phyloP scores from a whole-genome alignment of 1,140 invertebrate genomes.

The Harpegnathos saltator region DNA sequence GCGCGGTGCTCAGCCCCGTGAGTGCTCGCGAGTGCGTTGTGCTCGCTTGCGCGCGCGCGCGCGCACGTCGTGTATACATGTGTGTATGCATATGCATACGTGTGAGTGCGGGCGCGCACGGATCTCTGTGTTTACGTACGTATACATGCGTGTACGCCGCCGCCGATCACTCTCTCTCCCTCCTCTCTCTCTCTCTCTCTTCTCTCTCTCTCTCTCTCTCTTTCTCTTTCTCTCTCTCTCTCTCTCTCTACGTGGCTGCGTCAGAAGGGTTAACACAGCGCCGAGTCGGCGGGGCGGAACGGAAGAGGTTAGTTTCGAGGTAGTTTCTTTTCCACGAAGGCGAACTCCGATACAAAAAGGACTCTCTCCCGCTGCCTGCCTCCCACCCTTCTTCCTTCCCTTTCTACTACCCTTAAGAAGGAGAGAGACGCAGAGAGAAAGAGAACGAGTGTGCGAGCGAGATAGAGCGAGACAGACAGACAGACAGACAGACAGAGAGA shows the following conservation, averaged over 20 bases:
- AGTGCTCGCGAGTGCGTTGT: constrained; percentile 40
- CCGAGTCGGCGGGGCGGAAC: constrained; percentile 53
- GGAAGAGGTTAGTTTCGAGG: constrained; percentile 71
- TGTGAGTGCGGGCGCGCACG: constrained; percentile 18
- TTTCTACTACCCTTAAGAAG: neutral
- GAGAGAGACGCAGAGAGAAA: constrained; percentile 55
- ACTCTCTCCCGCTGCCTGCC: neutral
- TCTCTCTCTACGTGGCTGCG: constrained; percentile 26
- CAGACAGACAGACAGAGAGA: too few relatives aligned
- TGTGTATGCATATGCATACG: neutral
- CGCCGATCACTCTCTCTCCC: too few relatives aligned
- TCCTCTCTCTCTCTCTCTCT: too few relatives aligned
- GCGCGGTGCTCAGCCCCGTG: constrained; percentile 53
- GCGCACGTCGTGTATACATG: neutral
- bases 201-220: too few relatives aligned
- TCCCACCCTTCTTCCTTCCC: neutral
- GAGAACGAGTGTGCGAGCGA: too few relatives aligned
- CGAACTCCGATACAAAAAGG: constrained; percentile 25
- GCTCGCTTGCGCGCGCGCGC: constrained; percentile 29
- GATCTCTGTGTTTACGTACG: neutral
- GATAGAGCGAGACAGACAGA: too few relatives aligned
- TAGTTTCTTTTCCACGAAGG: constrained; percentile 64
- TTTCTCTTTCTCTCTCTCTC: too few relatives aligned
- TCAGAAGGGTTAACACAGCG: constrained; percentile 66
- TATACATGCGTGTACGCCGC: too few relatives aligned